A percentile compares a stretch with the other conserved stretches of the same genome.
Evolutionary conservation across 2,888 invertebrate species (phyloP).

Genomic region (Hoplodrina ambigua): DNA sequence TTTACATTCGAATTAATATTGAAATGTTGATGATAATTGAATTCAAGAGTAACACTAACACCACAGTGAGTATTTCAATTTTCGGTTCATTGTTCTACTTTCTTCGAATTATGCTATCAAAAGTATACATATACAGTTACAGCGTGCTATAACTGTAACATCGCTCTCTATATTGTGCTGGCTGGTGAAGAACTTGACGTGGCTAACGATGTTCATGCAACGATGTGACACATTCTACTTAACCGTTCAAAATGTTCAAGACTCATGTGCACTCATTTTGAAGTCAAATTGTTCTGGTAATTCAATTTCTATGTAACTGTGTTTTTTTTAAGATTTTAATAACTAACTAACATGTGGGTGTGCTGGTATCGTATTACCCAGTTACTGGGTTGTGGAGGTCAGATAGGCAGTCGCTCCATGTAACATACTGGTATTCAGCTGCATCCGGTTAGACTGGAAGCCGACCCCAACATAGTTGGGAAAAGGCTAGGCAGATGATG

Average conservation of each 20-base stretch:
- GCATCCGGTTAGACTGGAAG: too few species aligned
- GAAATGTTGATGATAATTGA: neutral
- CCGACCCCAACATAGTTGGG: too few species aligned
- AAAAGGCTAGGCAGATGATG: too few species aligned
- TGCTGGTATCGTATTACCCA: too few species aligned
- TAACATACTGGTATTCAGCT: too few species aligned
- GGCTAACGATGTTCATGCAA: slow-evolving; percentile 14
- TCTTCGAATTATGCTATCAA: neutral
- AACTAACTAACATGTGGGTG: too few species aligned
- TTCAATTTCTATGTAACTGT: too few species aligned
- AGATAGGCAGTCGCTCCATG: too few species aligned
- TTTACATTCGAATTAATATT: neutral
- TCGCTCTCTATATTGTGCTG: neutral
- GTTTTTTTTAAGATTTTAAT: too few species aligned
- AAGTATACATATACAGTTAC: neutral
- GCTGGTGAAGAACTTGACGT: slow-evolving; percentile 15
- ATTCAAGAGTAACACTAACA: neutral
- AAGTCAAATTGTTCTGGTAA: slow-evolving; percentile 34
- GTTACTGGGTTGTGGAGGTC: too few species aligned
- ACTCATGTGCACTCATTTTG: slow-evolving; percentile 26
- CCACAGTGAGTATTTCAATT: neutral
- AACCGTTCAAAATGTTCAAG: slow-evolving; percentile 18
- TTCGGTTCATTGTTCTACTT: neutral
- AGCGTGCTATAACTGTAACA: neutral
- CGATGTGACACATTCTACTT: slow-evolving; percentile 38